A percentile compares a stretch with the other conserved stretches of the same genome.
Evolutionary conservation across 2,888 invertebrate species (phyloP).

Genomic region (Clivina fossor): DNA sequence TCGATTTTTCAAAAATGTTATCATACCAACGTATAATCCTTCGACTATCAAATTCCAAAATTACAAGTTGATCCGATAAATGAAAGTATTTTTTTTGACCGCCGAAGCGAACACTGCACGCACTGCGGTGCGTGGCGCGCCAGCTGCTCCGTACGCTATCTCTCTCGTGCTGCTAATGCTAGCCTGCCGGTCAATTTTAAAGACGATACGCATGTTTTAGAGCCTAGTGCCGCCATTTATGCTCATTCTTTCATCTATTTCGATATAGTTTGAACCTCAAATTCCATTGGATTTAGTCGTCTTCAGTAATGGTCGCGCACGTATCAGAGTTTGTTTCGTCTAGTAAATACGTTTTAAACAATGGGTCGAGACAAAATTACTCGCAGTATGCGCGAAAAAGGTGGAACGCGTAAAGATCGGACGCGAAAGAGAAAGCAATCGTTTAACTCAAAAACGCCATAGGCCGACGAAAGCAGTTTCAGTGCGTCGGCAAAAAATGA

Average conservation of each 20-base stretch:
- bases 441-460: slow-evolving; percentile 34
- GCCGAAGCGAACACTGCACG: too few species aligned
- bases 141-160: too few species aligned
- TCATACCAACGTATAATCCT: neutral
- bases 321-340: neutral
- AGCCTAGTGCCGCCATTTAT: too few species aligned
- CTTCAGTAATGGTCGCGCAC: neutral
- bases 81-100: too few species aligned
- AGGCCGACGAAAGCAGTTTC: slow-evolving; percentile 22
- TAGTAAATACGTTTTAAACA: neutral
- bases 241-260: too few species aligned
- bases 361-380: neutral
- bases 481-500: slow-evolving; percentile 31
- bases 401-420: neutral
- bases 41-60: slow-evolving; percentile 10
- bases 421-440: slow-evolving; percentile 24
- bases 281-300: neutral
- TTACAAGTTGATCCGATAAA: too few species aligned
- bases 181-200: too few species aligned
- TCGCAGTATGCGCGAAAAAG: neutral
- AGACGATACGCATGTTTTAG: too few species aligned
- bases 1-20: slow-evolving; percentile 1
- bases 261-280: too few species aligned
- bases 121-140: too few species aligned
- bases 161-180: too few species aligned